Base-by-base conservation (phyloP, 2,797 vertebrate genomes). In the Periparus ater region DNA sequence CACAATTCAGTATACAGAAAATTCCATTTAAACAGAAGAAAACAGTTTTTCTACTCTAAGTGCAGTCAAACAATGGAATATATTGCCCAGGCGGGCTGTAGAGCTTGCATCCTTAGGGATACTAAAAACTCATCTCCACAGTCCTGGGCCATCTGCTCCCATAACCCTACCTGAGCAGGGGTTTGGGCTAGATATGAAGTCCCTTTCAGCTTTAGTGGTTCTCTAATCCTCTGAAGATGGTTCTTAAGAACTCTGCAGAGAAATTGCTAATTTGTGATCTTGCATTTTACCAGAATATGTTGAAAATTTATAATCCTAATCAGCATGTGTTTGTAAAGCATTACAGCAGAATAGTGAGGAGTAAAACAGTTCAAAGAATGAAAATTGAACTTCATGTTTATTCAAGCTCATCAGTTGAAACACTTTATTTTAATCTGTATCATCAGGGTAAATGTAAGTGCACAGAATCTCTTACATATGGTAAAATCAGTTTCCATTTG, bases 351-450 rank as follows among this genome's bases (percentile, higher is more conserved):
- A 76, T 11, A 86, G 48, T 15, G 42, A 79, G 44, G 76, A 63
- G 40, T 71, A 58, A 76, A 83, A 74, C 65, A 60, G 21, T 40
- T 91, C 38, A 47, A 73, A 70, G 68, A 91, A 71, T 89, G 36
- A 85, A 68, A 91, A 55, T 48, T 53, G 23, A 76, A 76, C 48
- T 58, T 93, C 67, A 77, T 76, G 53, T 91, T 96, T 96, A 92
- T 85, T 89, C 72, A 88, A 65, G 26, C 25, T 92, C 65, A 47
- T 92, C 54, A 78, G 32, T 15, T 85, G 75, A 85, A 85, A 63
- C 42, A 38, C 36, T 81, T 91, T 16, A 42, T 89, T 91, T 83
- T 93, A 36, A 57, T 83, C 62, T 68, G 62, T 86, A 68, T 77
- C 11, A 40, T 92, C 18, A 25, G 61, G 13, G 23, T 88, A 58